Percentiles rank a stretch among this genome's conserved stretches.
Conservation (phyloP, 2,888 invertebrate species). For the Aradus depressus region DNA sequence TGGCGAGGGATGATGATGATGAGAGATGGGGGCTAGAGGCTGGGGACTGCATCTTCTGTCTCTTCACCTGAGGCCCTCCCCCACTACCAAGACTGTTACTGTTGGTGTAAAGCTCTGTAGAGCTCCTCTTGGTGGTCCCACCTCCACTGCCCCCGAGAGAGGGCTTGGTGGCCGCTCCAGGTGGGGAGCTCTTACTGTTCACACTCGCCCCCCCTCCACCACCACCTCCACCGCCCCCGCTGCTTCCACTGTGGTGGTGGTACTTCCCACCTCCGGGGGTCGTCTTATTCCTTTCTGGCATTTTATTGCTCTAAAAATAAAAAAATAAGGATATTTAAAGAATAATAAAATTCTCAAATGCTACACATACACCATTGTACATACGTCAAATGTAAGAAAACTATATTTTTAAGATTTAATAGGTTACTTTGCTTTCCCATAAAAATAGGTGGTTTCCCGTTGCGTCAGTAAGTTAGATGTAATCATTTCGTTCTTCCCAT, state of each 20-base stretch:
- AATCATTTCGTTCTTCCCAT: too few species aligned
- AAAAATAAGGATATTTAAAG: not conserved
- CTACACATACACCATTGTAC: too few species aligned
- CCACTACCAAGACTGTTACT: constrained; percentile 1
- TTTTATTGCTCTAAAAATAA: constrained; percentile 16
- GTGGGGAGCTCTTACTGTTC: constrained; percentile 13
- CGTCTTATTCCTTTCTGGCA: constrained; percentile 3
- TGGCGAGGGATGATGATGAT: constrained; percentile 6
- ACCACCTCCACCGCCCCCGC: not conserved
- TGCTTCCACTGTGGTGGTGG: not conserved
- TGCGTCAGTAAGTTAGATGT: too few species aligned
- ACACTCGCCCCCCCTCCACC: not conserved
- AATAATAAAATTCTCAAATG: too few species aligned
- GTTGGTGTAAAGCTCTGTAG: not conserved
- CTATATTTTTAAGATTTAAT: too few species aligned
- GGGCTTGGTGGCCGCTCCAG: constrained; percentile 5
- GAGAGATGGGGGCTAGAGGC: constrained; percentile 7
- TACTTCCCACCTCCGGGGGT: constrained; percentile 4
- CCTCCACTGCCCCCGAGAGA: not conserved
- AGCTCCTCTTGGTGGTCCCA: constrained; percentile 9
- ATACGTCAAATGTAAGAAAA: too few species aligned
- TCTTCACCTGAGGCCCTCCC: constrained; percentile 12
- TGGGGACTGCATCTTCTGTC: constrained; percentile 17
- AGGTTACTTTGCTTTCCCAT: too few species aligned
- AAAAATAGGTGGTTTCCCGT: too few species aligned